Base-by-base conservation (phyloP, 1,140 invertebrate species). In the Trachymyrmex cornetzi region DNA sequence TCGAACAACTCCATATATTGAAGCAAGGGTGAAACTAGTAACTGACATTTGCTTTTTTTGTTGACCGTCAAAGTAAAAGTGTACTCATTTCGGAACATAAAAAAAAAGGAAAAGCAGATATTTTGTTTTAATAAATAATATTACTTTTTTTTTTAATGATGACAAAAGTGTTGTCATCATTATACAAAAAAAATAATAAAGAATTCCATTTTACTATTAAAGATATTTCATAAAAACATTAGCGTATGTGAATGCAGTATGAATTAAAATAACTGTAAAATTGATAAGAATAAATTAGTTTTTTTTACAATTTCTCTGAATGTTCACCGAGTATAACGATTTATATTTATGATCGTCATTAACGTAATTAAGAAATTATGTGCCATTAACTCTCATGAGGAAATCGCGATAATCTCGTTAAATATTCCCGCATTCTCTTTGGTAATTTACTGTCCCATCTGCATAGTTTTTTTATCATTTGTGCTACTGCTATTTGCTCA, bases 381-480 rank as follows among this genome's bases (percentile, higher is more conserved):
- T 90, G 79, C 61, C 63, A 90, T 89, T 90, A 89, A 87, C 80
- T 85, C 67, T 90, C 88, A 80, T 90, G 81, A 89, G 59, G 57
- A 87, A 89, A 64, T 77, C 79, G 74, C 24, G 61, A 69, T 89
- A 80, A 89, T 89, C 50, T 72, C 14, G 5, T 61, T 67, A 55
- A 79, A 64, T 67, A 27, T 80, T 30, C 14, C 0, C 27, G 27
- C 27, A 14, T 67, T 34, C 14, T 50, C 44, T 67, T 55, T 67
- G 67, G 9, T 44, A 19, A 14, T 14, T 55, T 57, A 14, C 22
- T 34, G 22, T 55, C 7, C 2, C 2, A 55, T 80, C 30, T 69
- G 48, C 48, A 24, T 55, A 14, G 7, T 80, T 69, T 61, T 61
- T 63, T 44, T 48, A 48, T 63, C 9, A n/a, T n/a, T 63, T 24